Percentiles rank a stretch among this genome's conserved stretches.
Conservation (phyloP, 2,113 vertebrate species). For the Petaurus breviceps region DNA sequence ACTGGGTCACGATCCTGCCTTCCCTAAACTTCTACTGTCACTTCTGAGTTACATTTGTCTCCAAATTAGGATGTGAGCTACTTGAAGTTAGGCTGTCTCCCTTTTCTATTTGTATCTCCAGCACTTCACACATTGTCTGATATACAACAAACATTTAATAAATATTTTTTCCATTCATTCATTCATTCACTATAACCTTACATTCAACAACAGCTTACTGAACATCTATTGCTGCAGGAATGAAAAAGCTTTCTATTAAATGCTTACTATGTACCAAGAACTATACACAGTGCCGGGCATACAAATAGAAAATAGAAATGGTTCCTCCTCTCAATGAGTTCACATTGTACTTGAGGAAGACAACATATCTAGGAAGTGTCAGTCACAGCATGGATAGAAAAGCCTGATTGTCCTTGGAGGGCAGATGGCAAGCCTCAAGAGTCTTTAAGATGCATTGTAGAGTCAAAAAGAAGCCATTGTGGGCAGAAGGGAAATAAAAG, state of each 20-base stretch:
- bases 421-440: not conserved
- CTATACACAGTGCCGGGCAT: not conserved
- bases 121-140: not conserved
- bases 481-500: too few relatives aligned
- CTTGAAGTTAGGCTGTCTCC: not conserved
- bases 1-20: not conserved
- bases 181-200: not conserved
- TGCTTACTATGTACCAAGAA: not conserved
- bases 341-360: not conserved
- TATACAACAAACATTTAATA: not conserved
- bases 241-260: not conserved
- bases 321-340: not conserved
- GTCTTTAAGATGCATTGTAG: not conserved
- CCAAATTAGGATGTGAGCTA: not conserved
- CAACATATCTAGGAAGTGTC: not conserved
- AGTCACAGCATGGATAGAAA: not conserved
- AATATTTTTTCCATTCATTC: not conserved
- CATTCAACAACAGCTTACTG: not conserved
- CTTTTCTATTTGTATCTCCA: not conserved
- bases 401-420: not conserved
- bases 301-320: not conserved
- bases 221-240: not conserved
- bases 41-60: not conserved
- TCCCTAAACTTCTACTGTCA: not conserved
- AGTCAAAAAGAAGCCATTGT: not conserved